A percentile compares a stretch with the other conserved stretches of the same genome.
phyloP scores from a whole-genome alignment of 1,140 invertebrate species.

The Eubasilissa regina region DNA sequence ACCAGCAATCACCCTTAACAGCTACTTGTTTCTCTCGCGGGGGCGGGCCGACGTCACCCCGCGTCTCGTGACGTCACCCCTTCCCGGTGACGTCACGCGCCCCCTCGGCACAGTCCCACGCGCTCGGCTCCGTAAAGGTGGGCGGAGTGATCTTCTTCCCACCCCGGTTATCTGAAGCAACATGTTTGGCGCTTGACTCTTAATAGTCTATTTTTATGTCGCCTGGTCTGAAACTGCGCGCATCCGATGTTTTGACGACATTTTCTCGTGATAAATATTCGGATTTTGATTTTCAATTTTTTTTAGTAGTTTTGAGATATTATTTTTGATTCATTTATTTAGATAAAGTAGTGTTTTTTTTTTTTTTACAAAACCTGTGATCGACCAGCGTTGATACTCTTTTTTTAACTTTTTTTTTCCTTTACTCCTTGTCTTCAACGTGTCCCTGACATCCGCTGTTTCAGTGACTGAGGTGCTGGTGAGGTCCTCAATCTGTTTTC shows the following conservation, averaged over 20 bases:
- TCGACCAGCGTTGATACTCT: too few relatives aligned
- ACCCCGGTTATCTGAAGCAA: not conserved
- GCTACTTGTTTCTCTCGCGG: not conserved
- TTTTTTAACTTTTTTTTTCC: too few relatives aligned
- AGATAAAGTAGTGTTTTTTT: too few relatives aligned
- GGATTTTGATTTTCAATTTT: not conserved
- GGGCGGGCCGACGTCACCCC: not conserved
- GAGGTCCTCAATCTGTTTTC: too few relatives aligned
- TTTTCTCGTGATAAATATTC: not conserved
- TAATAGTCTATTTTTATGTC: not conserved
- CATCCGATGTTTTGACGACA: not conserved
- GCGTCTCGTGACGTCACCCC: not conserved
- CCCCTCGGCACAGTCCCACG: constrained; percentile 1
- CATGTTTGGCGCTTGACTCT: not conserved
- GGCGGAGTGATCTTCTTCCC: not conserved
- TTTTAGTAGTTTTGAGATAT: not conserved
- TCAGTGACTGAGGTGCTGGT: too few relatives aligned
- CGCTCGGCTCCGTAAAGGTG: not conserved
- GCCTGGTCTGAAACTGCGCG: not conserved
- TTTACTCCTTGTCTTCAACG: too few relatives aligned
- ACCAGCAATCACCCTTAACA: not conserved
- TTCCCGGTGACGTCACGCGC: not conserved
- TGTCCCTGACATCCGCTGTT: too few relatives aligned
- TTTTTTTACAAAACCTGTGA: too few relatives aligned
- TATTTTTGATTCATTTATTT: too few relatives aligned